A percentile compares a stretch with the other conserved stretches of the same genome.
Evolutionary conservation across 2,113 vertebrate species (phyloP).

Genomic region (Myanophis thanlyinensis): DNA sequence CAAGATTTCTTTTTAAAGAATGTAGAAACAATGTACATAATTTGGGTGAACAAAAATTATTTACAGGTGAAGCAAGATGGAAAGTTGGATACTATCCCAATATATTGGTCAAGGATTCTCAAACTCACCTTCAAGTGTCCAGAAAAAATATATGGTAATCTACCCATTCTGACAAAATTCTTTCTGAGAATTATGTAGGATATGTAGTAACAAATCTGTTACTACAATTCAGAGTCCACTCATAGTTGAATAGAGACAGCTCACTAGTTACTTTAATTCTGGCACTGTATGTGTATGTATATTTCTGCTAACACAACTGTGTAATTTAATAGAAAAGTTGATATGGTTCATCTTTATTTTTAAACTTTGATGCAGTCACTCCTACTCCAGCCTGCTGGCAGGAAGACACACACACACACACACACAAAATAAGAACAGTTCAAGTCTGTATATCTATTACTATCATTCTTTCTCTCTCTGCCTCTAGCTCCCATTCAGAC

Average conservation of each 20-base stretch:
- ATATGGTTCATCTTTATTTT: conserved; percentile 9
- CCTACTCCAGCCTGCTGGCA: conserved; percentile 25
- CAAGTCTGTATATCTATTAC: not conserved
- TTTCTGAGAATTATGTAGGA: not conserved
- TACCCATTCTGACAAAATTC: not conserved
- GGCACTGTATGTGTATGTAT: not conserved
- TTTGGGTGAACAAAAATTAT: not conserved
- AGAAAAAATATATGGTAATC: not conserved
- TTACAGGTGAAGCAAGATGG: not conserved
- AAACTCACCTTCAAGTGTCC: not conserved
- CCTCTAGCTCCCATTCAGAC: not conserved
- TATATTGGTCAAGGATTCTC: not conserved
- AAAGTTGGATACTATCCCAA: not conserved
- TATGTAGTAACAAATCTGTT: not conserved
- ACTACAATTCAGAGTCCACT: not conserved
- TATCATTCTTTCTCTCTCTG: not conserved
- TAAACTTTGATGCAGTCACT: conserved; percentile 8
- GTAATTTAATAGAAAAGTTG: not conserved
- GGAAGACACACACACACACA: not conserved
- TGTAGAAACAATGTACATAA: not conserved
- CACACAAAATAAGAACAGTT: not conserved
- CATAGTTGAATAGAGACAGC: not conserved
- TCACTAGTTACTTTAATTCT: conserved; percentile 19
- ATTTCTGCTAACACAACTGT: conserved; percentile 30
- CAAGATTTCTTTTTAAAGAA: not conserved